Evolutionary conservation across 2,797 vertebrate genomes (phyloP), one percentile per base, ranked within the genome.

Genomic region (Rhinella marina): DNA sequence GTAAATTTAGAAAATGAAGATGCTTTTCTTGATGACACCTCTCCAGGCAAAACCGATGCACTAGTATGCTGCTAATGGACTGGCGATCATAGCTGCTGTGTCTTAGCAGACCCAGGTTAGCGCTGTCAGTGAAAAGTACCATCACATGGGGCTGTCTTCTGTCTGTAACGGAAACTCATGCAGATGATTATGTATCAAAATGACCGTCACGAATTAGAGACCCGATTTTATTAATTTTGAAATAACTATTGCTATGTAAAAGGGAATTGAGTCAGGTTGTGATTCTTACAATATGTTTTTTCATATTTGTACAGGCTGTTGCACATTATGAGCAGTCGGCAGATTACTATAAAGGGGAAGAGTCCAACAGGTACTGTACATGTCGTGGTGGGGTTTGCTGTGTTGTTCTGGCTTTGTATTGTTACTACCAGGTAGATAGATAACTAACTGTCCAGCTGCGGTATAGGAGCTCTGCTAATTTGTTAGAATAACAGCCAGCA

Each of bases 241-340:
- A 32, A 32, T 32, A 32, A 32, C 32, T 32, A 32, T 32, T 32
- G 32, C 21, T 41, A 72, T 41, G 12, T 73, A 73, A 32, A 41
- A 10, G 11, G 1, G 19, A 41, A 8, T 73, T 2, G 0, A 3
- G 19, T 75, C 9, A n/a, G 6, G 27, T 12, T n/a, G 41, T n/a
- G 1, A n/a, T 77, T 23, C 75, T 54, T 54, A 25, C 48, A 21
- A 50, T 73, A 14, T 56, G 75, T 6, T 77, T 82, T 7, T 80
- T 52, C 52, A 7, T 85, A 21, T 32, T 27, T 70, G 6, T 92
- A 76, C 91, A 99, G 98, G 97, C 98, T 0, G 96, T 99, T 11
- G 98, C 98, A 66, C 98, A 99, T 95, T 99, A 98, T 73, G 98
- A 99, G 92, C 98, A 99, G 93, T 98, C 98, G 13, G 98, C 98